Evolutionary conservation across 2,888 invertebrate genomes (phyloP).

Genomic region (Deilephila porcellus): DNA sequence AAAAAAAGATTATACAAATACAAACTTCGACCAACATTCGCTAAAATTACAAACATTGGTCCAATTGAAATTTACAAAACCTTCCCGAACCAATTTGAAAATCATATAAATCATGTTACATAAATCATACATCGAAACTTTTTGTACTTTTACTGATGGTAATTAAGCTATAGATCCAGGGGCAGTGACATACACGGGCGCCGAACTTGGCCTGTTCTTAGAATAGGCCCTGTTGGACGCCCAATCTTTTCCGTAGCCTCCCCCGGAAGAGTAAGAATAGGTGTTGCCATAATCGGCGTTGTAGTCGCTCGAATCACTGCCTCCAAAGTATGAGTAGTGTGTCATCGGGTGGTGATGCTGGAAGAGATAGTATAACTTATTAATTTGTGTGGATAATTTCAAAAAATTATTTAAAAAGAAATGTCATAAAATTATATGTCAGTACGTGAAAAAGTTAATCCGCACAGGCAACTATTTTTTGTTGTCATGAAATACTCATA

Average conservation of each 20-base stretch:
- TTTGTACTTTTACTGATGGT: background rate
- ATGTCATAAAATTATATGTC: too few species aligned
- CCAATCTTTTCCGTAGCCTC: constrained; percentile 78
- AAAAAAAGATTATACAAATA: too few species aligned
- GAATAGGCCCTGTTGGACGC: constrained; percentile 77
- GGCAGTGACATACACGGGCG: constrained; percentile 73
- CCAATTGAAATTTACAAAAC: too few species aligned
- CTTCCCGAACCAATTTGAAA: too few species aligned
- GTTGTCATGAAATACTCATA: too few species aligned
- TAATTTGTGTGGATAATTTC: background rate
- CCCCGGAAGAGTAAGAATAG: constrained; percentile 70
- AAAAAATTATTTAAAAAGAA: too few species aligned
- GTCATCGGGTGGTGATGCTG: constrained; percentile 67
- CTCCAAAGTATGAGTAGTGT: constrained; percentile 74
- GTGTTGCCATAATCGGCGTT: constrained; percentile 71
- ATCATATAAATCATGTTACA: too few species aligned
- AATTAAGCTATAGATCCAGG: constrained; percentile 67
- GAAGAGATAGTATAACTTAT: background rate
- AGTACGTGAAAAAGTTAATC: too few species aligned
- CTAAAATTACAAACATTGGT: too few species aligned
- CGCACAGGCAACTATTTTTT: too few species aligned
- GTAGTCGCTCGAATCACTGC: constrained; percentile 70
- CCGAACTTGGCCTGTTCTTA: constrained; percentile 65
- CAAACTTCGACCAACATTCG: too few species aligned
- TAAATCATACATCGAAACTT: background rate